Conservation (phyloP, 2,888 invertebrate species). For the Mayetiola destructor region DNA sequence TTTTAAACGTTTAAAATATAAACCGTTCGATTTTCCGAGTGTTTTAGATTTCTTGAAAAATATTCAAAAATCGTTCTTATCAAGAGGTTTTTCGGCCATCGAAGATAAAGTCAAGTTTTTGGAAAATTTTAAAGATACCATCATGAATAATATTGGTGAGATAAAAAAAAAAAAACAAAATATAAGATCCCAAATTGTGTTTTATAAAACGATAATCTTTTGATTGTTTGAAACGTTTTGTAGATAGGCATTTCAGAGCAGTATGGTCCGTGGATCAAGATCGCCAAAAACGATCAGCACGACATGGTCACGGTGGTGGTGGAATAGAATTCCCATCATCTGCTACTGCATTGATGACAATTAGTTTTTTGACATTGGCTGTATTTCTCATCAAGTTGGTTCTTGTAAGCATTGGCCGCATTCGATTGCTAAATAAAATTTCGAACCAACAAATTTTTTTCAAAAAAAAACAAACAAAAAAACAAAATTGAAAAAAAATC, state of each 20-base stretch:
- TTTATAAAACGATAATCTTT: no score
- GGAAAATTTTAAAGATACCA: constrained; percentile 33
- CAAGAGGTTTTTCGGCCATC: constrained; percentile 26
- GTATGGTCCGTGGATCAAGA: constrained; percentile 33
- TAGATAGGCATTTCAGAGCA: constrained; percentile 38
- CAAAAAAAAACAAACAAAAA: no score
- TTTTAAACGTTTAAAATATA: background rate
- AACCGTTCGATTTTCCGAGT: constrained; percentile 22
- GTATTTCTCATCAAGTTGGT: constrained; percentile 72
- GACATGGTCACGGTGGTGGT: constrained; percentile 34
- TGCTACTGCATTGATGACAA: constrained; percentile 67
- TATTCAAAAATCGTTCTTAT: constrained; percentile 27
- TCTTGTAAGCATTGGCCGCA: constrained; percentile 42
- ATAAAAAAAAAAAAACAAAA: background rate
- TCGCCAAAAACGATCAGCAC: constrained; percentile 18
- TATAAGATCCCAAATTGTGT: constrained; percentile 8
- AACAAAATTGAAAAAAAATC: background rate
- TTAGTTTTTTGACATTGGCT: constrained; percentile 72
- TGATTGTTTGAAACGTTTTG: constrained; percentile 14
- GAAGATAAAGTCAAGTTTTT: constrained; percentile 30
- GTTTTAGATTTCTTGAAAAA: constrained; percentile 29
- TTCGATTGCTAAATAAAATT: background rate
- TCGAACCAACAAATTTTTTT: background rate
- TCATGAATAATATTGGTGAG: constrained; percentile 51
- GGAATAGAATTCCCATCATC: constrained; percentile 63